Conservation (phyloP, 2,888 invertebrate genomes). For the Caenorhabditis zanzibari region DNA sequence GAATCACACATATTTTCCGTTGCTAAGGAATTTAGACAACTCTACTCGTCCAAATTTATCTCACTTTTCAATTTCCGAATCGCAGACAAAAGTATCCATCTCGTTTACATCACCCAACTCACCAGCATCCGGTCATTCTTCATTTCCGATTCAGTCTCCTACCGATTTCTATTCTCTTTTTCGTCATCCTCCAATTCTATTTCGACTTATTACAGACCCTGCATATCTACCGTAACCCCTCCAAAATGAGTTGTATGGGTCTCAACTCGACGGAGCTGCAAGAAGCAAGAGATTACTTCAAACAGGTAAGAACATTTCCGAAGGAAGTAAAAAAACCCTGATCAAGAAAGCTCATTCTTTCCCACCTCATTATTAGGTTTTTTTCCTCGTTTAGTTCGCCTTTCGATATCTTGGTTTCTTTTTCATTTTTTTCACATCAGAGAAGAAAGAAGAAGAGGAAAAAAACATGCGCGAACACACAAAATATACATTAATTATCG, state of each 20-base stretch:
- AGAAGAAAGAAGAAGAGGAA: conserved; percentile 3
- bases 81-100: not conserved
- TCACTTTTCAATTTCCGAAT: conserved; percentile 10
- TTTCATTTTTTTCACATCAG: conserved; percentile 12
- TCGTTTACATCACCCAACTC: not conserved
- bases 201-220: conserved; percentile 13
- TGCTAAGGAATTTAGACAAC: no score
- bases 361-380: conserved; percentile 54
- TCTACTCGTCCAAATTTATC: not conserved
- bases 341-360: not conserved
- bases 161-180: no score
- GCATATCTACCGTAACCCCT: not conserved
- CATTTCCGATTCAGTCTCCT: not conserved
- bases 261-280: conserved; percentile 67
- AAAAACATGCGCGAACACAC: conserved; percentile 41
- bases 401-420: conserved; percentile 6
- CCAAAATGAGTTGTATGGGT: conserved; percentile 66
- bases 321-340: not conserved
- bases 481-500: conserved; percentile 62
- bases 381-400: conserved; percentile 12
- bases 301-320: conserved; percentile 41
- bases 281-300: conserved; percentile 68
- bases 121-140: conserved; percentile 13
- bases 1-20: no score
- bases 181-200: no score